Conservation (phyloP, 2,888 invertebrate genomes). For the Griposia aprilina region DNA sequence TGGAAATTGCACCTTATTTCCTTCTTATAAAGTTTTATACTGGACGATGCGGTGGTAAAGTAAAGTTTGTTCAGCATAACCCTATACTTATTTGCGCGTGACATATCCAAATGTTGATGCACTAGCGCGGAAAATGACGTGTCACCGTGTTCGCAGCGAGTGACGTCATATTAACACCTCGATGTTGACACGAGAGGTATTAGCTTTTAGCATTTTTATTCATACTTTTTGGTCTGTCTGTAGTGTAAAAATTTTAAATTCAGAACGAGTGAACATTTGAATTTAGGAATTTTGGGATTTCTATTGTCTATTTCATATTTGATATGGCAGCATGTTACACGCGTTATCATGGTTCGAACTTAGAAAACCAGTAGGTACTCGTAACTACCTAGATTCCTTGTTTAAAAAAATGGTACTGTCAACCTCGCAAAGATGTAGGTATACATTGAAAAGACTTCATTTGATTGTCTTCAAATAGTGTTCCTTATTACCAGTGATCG, state of each 20-base stretch:
- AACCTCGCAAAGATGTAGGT: neutral
- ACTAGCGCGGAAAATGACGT: constrained; percentile 87
- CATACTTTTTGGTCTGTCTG: constrained; percentile 45
- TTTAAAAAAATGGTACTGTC: neutral
- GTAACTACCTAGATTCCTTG: neutral
- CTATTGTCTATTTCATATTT: constrained; percentile 5
- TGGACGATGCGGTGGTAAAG: neutral
- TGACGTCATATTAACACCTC: constrained; percentile 73
- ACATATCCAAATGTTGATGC: constrained; percentile 83
- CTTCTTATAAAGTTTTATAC: constrained; percentile 2
- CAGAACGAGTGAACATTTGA: constrained; percentile 5
- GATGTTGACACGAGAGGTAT: constrained; percentile 63
- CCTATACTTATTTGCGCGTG: constrained; percentile 69
- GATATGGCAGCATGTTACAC: neutral
- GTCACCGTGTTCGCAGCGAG: constrained; percentile 78
- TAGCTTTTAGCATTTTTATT: constrained; percentile 62
- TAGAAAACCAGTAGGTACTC: neutral
- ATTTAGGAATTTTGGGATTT: neutral
- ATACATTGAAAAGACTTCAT: neutral
- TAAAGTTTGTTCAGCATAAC: constrained; percentile 58
- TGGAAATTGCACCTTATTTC: constrained; percentile 37
- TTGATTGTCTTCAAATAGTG: neutral
- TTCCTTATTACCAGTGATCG: too few species aligned
- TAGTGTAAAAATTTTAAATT: constrained; percentile 44
- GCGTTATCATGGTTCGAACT: neutral